These are phyloP conservation scores for Falco cherrug DNA, from an alignment of 2,797 vertebrate genomes.

Conservation along the genomic window DNA sequence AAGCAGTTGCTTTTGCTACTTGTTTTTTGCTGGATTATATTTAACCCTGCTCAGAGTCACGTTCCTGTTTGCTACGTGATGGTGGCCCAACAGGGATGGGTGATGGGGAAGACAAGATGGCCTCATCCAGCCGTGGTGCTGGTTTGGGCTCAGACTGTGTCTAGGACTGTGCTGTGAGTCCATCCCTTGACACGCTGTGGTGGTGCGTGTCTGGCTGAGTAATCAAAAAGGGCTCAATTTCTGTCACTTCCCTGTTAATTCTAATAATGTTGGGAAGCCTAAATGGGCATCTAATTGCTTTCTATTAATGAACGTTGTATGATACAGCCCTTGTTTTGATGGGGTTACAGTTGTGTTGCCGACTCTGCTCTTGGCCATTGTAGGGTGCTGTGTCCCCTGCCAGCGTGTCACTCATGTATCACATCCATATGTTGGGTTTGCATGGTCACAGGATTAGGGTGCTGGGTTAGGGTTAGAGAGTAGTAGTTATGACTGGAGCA, in stretches of 20 bases:
- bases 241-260: not conserved
- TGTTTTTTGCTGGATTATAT: not conserved
- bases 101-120: rapidly evolving
- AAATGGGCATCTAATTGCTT: not conserved
- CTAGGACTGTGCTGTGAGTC: not conserved
- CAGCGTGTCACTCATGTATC: rapidly evolving
- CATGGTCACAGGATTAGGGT: not conserved
- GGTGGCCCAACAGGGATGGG: not conserved
- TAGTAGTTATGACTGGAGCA: not conserved
- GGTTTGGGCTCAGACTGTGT: not conserved
- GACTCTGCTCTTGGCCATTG: not conserved
- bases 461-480: not conserved
- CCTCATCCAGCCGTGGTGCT: not conserved
- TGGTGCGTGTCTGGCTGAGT: not conserved
- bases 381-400: not conserved
- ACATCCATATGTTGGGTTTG: not conserved
- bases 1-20: not conserved
- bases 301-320: not conserved
- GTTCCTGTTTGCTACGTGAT: rapidly evolving
- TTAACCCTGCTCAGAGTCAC: not conserved
- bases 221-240: not conserved
- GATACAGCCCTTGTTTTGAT: not conserved
- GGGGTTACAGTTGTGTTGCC: not conserved
- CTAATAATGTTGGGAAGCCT: not conserved
- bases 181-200: rapidly evolving